Evolutionary conservation across 2,113 vertebrate species (phyloP), one percentile per base, ranked within the genome.

Genomic region (Apistogramma diplotaenia): DNA sequence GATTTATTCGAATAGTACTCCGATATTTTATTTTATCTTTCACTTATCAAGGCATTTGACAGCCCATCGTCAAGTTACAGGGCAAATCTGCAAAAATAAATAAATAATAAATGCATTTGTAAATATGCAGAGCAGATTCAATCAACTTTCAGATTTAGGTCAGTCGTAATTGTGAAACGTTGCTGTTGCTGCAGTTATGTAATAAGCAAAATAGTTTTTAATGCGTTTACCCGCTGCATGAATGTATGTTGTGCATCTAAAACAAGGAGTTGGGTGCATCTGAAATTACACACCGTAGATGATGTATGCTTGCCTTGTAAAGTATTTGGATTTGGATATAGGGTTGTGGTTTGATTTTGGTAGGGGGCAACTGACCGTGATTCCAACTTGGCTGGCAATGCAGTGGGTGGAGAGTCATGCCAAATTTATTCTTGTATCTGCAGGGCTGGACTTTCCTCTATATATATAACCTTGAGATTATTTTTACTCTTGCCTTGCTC

Each of bases 401-500:
- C 65, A 85, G 87, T 83, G 85, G 92, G 89, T 81, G 89, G 85
- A 60, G 91, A 82, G 49, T 79, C 37, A 73, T 71, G 58, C 80
- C 2, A 5, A 53, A 53, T 83, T 54, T 74, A 76, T 82, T 65
- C 67, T 46, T 37, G 74, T 18, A 57, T 78, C 67, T 73, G 56
- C 31, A 29, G 73, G 83, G 82, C 74, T 73, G 86, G 78, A 54
- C 83, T 2, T 58, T 71, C 79, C 67, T 78, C 33, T 89, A 76
- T 93, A 90, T 90, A 93, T 93, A 93, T 73, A 89, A 85, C 83
- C 49, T 76, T 3, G 13, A 23, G 31, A 16, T 56, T 60, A 55
- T 46, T 57, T 82, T 33, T 54, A 10, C 62, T 89, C 89, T 79
- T 81, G 93, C 78, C 85, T 91, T 89, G 82, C 89, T 79, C 84